Base-by-base conservation (phyloP, 2,113 vertebrate genomes). In the Hippocampus comes region DNA sequence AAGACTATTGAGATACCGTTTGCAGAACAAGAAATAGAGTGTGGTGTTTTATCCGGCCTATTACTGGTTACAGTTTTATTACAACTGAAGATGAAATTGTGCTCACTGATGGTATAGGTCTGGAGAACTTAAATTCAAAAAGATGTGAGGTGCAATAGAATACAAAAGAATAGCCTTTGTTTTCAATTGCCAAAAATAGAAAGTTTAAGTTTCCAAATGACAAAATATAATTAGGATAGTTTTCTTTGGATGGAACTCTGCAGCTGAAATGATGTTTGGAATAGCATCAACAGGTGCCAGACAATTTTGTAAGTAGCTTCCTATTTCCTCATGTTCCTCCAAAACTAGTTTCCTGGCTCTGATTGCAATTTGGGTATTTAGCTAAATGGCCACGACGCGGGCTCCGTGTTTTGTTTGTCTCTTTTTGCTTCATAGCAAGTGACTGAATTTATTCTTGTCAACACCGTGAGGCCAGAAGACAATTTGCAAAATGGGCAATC, bases 361-460 rank as follows among this genome's bases (percentile, higher is more conserved):
- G 90, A 92, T 89, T 91, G 89, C 89, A 82, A 87, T 92, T 91
- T 90, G 88, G 89, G 10, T 91, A 90, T 92, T 91, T 88, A 83
- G 87, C 78, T 90, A 91, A 93, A 92, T 91, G 88, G 89, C 80
- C 76, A 69, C 67, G 71, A 85, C 87, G 89, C 91, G 86, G 87
- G 82, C 74, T 86, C 78, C 74, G 79, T 83, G 89, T 84, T 89
- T 88, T 93, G 91, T 93, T 92, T 93, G 90, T 90, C 84, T 82
- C 89, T 90, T 91, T 92, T 86, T 91, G 89, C 88, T 89, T n/a
- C n/a, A n/a, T n/a, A 90, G 93, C 89, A 83, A 87, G 87, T 87
- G 91, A 93, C 88, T 90, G 84, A 92, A 92, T 93, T 90, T 90
- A 90, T 90, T 84, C 92, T 90, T 90, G 90, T 89, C 87, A 91